A percentile compares a stretch with the other conserved stretches of the same genome.
These are phyloP conservation scores for Tapirus terrestris DNA, from an alignment of 2,113 vertebrate genomes.

Conservation along the genomic window DNA sequence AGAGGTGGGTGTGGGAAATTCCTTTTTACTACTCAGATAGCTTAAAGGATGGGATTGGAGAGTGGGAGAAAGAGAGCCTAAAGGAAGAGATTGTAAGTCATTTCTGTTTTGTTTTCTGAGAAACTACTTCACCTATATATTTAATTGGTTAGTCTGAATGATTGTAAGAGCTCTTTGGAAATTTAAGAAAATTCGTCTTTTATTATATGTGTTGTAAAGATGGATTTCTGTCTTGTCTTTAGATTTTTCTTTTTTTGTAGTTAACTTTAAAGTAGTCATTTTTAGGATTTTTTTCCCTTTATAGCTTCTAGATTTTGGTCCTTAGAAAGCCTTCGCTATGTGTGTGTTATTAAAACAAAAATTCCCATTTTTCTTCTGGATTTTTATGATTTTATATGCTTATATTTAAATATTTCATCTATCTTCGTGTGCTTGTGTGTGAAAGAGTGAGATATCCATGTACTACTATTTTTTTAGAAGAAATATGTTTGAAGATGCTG, in stretches of 20 bases:
- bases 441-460: neutral
- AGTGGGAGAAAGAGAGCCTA: neutral
- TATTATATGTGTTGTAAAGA: neutral
- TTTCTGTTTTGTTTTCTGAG: neutral
- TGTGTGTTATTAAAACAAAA: constrained; percentile 2
- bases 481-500: neutral
- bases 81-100: neutral
- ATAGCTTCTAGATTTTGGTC: neutral
- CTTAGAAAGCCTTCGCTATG: neutral
- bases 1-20: neutral
- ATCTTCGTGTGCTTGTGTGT: neutral
- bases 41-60: neutral
- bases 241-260: neutral
- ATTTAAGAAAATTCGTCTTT: neutral
- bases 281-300: neutral
- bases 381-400: constrained; percentile 15
- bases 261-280: neutral
- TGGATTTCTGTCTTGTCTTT: neutral
- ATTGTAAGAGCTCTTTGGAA: neutral
- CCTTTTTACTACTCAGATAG: neutral
- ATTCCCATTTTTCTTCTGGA: neutral
- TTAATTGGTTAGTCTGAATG: neutral
- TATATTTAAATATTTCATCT: neutral
- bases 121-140: neutral
- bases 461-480: neutral